These are phyloP conservation scores for Drosophila setifemur DNA, from an alignment of 1,140 invertebrate species.

Conservation along the genomic window DNA sequence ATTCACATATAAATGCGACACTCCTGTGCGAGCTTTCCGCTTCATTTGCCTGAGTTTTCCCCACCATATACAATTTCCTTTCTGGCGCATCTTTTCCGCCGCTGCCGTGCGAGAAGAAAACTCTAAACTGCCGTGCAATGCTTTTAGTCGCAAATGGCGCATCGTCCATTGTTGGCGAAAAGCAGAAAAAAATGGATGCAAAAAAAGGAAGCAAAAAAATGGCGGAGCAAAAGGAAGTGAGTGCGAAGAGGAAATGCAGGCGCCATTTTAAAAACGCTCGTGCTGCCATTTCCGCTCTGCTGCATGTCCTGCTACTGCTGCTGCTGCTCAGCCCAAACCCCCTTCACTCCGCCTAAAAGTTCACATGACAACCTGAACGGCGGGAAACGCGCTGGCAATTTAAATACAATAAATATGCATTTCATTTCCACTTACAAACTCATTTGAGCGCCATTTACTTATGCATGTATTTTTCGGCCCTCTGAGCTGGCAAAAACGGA, in stretches of 20 bases:
- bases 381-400: slow-evolving; percentile 55
- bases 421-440: slow-evolving; percentile 78
- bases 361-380: slow-evolving; percentile 37
- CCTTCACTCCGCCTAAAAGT: not conserved
- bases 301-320: slow-evolving; percentile 52
- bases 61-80: slow-evolving; percentile 57
- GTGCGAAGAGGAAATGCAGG: slow-evolving; percentile 41
- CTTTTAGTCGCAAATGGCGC: slow-evolving; percentile 56
- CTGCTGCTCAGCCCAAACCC: not conserved
- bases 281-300: slow-evolving; percentile 59
- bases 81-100: slow-evolving; percentile 48
- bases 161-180: slow-evolving; percentile 59
- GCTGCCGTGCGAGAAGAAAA: slow-evolving; percentile 33
- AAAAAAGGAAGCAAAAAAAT: too few relatives aligned
- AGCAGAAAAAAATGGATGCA: slow-evolving; percentile 6
- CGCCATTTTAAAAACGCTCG: slow-evolving; percentile 62
- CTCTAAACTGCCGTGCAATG: slow-evolving; percentile 52
- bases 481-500: not conserved
- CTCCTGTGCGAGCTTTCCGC: slow-evolving; percentile 49
- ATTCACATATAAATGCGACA: slow-evolving; percentile 11
- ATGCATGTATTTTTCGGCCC: slow-evolving; percentile 51
- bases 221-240: not conserved
- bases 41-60: slow-evolving; percentile 54
- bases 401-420: slow-evolving; percentile 80
- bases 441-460: slow-evolving; percentile 71